Conservation (phyloP, 1,140 invertebrate genomes). For the Condylostylus longicornis region DNA sequence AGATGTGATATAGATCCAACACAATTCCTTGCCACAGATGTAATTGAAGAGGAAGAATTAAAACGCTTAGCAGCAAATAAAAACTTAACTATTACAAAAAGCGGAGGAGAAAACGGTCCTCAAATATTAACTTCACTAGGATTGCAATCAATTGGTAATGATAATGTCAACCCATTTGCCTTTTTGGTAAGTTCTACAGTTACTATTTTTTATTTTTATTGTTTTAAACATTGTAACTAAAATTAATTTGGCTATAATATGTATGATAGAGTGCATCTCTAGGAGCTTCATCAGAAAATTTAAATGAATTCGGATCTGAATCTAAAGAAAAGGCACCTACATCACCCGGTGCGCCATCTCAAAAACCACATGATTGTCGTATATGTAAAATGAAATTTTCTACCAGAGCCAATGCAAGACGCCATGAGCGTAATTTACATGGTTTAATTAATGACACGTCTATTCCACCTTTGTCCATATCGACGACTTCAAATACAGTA, state of each 20-base stretch:
- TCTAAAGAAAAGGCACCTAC: too few relatives aligned
- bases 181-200: constrained; percentile 1
- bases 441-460: constrained; percentile 25
- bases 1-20: constrained; percentile 25
- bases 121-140: constrained; percentile 7
- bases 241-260: too few relatives aligned
- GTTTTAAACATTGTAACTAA: background rate
- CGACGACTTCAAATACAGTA: constrained; percentile 18
- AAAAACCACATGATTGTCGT: too few relatives aligned
- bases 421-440: constrained; percentile 29
- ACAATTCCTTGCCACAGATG: constrained; percentile 22
- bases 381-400: constrained; percentile 30
- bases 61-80: constrained; percentile 11
- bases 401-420: constrained; percentile 29
- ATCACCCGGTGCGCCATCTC: too few relatives aligned
- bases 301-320: too few relatives aligned
- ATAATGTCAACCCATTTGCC: constrained; percentile 5
- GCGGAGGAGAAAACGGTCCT: background rate
- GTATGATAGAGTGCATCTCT: too few relatives aligned
- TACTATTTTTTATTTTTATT: background rate
- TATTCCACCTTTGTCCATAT: constrained; percentile 24
- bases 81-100: background rate
- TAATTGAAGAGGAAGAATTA: constrained; percentile 25
- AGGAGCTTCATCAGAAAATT: too few relatives aligned
- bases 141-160: constrained; percentile 5